These are phyloP conservation scores for Caenorhabditis afra DNA, from an alignment of 2,888 invertebrate genomes.

Conservation along the genomic window DNA sequence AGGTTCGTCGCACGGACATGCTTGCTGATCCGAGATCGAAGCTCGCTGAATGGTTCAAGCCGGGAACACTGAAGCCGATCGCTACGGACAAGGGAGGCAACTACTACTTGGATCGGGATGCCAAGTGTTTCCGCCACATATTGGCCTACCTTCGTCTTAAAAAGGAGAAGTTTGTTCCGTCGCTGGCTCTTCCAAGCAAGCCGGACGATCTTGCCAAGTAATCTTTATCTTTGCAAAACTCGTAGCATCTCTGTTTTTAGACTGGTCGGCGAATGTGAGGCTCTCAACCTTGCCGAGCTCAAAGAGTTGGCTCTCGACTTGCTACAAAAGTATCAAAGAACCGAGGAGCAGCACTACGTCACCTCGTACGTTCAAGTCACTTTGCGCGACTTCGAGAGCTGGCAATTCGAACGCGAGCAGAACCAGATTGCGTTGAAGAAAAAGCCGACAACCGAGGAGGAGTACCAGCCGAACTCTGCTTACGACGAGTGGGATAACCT, in stretches of 20 bases:
- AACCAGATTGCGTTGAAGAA: constrained; percentile 73
- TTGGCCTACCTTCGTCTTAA: constrained; percentile 96
- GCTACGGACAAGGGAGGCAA: constrained; percentile 82
- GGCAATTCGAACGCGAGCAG: constrained; percentile 79
- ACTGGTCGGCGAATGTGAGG: constrained; percentile 79
- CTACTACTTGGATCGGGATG: constrained; percentile 98
- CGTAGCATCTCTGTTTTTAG: constrained; percentile 68
- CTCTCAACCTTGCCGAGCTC: constrained; percentile 78
- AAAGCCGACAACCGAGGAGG: constrained; percentile 70
- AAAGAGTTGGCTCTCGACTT: constrained; percentile 78
- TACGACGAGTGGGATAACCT: constrained; percentile 80
- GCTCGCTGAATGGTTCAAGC: constrained; percentile 78
- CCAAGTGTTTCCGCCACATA: constrained; percentile 97
- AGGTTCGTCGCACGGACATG: constrained; percentile 77
- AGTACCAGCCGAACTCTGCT: constrained; percentile 70
- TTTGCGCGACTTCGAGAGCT: constrained; percentile 78
- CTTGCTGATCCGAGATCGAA: constrained; percentile 79
- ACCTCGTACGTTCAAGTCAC: constrained; percentile 77
- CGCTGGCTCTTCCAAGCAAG: constrained; percentile 79
- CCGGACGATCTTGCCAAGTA: constrained; percentile 80
- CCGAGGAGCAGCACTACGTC: constrained; percentile 80
- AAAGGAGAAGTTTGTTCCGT: constrained; percentile 82
- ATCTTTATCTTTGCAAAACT: too few relatives aligned
- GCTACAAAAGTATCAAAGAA: constrained; percentile 78
- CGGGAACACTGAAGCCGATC: constrained; percentile 74